Conservation (phyloP, 2,888 invertebrate genomes). For the Acleris cristana region DNA sequence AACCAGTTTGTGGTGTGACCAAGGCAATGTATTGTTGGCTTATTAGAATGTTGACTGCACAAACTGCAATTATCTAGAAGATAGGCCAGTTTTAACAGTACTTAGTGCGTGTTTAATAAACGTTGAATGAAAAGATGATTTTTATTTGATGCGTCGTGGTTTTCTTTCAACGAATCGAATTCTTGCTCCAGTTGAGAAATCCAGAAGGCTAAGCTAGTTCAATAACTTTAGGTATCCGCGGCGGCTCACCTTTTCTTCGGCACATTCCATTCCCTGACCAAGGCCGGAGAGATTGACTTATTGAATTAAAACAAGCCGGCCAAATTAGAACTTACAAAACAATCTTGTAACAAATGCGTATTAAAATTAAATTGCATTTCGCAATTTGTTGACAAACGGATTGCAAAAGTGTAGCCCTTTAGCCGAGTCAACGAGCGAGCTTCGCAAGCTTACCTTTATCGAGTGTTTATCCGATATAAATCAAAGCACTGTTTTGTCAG, state of each 20-base stretch:
- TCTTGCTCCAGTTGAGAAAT: conserved; percentile 16
- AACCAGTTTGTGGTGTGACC: conserved; percentile 34
- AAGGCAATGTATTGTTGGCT: conserved; percentile 36
- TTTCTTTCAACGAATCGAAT: background rate
- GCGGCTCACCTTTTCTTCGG: conserved; percentile 41
- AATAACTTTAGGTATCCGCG: conserved; percentile 34
- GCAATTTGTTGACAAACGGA: conserved; percentile 73
- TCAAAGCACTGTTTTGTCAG: conserved; percentile 28
- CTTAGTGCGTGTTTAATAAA: background rate
- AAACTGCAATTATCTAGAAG: conserved; percentile 19
- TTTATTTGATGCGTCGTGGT: background rate
- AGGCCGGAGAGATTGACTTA: conserved; percentile 49
- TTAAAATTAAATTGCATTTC: conserved; percentile 51
- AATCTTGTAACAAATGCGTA: conserved; percentile 47
- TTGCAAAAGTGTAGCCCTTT: conserved; percentile 71
- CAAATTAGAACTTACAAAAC: conserved; percentile 49
- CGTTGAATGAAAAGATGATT: background rate
- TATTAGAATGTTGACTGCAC: conserved; percentile 36
- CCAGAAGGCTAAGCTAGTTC: conserved; percentile 27
- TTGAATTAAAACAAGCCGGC: conserved; percentile 24
- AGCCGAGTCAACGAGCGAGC: conserved; percentile 57
- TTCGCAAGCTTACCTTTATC: conserved; percentile 69
- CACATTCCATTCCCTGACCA: conserved; percentile 41
- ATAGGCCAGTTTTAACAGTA: conserved; percentile 1
- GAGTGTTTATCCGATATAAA: conserved; percentile 58